These are phyloP conservation scores for Heliconius hortense DNA, from an alignment of 2,888 invertebrate genomes.

Conservation along the genomic window DNA sequence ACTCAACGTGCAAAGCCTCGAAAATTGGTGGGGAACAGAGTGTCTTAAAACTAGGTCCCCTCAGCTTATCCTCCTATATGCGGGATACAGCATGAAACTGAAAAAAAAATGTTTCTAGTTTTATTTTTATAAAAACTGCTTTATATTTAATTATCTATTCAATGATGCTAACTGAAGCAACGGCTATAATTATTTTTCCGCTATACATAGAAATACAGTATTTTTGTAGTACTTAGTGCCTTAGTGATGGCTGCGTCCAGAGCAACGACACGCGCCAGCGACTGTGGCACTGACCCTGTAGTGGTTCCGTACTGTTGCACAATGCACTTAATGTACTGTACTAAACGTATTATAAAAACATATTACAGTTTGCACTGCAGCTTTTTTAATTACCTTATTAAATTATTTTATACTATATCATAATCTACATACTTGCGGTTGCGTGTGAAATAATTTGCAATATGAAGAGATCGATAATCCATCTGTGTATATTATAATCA, in stretches of 20 bases:
- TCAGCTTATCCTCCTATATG: too few species aligned
- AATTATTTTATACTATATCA: slow-evolving; percentile 20
- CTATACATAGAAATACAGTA: slow-evolving; percentile 35
- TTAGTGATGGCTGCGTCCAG: slow-evolving; percentile 34
- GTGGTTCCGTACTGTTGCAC: slow-evolving; percentile 65
- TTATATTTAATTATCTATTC: background rate
- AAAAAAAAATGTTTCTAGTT: too few species aligned
- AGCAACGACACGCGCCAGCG: slow-evolving; percentile 59
- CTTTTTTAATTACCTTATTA: slow-evolving; percentile 32
- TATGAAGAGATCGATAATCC: background rate
- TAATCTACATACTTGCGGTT: background rate
- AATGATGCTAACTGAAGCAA: slow-evolving; percentile 15
- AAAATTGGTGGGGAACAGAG: too few species aligned
- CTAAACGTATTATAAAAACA: slow-evolving; percentile 41
- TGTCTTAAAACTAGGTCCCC: too few species aligned
- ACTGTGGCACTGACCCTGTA: slow-evolving; percentile 68
- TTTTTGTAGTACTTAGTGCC: slow-evolving; percentile 26
- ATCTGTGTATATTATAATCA: background rate
- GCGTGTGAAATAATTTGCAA: background rate
- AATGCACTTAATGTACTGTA: slow-evolving; percentile 51
- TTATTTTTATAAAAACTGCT: too few species aligned
- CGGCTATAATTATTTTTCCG: slow-evolving; percentile 31
- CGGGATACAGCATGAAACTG: too few species aligned
- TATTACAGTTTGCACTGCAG: slow-evolving; percentile 34
- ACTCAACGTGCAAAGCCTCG: too few species aligned